phyloP scores from a whole-genome alignment of 1,140 invertebrate genomes.

The Sminthurinus signatus region DNA sequence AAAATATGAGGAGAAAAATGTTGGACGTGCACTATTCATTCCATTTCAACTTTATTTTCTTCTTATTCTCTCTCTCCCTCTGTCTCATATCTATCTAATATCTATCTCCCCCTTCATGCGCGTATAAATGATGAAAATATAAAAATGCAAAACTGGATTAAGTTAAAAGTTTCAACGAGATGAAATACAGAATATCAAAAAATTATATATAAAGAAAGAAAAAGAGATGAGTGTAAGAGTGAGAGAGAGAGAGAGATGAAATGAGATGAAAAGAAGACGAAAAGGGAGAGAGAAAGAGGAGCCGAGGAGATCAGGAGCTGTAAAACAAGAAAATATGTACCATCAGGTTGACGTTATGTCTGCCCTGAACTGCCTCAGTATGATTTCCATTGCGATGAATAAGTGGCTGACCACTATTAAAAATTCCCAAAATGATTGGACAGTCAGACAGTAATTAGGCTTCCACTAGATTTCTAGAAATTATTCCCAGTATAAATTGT shows the following conservation, averaged over 20 bases:
- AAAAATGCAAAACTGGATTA: conserved; percentile 37
- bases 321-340: conserved; percentile 16
- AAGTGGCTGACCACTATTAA: conserved; percentile 14
- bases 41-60: too few species aligned
- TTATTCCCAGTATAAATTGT: conserved; percentile 30
- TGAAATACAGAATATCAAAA: background rate
- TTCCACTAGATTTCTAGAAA: conserved; percentile 13
- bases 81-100: too few species aligned
- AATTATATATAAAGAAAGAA: conserved; percentile 11
- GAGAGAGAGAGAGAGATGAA: background rate
- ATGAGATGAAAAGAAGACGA: background rate
- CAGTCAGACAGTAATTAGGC: conserved; percentile 10
- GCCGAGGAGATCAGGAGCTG: conserved; percentile 13
- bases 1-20: too few species aligned
- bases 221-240: conserved; percentile 12
- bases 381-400: conserved; percentile 8
- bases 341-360: conserved; percentile 15
- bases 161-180: conserved; percentile 16
- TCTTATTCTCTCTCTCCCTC: too few species aligned
- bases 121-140: background rate
- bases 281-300: conserved; percentile 15
- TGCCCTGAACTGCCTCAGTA: conserved; percentile 9
- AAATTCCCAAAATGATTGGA: conserved; percentile 14
- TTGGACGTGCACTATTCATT: too few species aligned
- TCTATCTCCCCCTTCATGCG: too few species aligned